A percentile compares a stretch with the other conserved stretches of the same genome.
Conservation (phyloP, 2,797 vertebrate species). For the Poeciliopsis turneri region DNA sequence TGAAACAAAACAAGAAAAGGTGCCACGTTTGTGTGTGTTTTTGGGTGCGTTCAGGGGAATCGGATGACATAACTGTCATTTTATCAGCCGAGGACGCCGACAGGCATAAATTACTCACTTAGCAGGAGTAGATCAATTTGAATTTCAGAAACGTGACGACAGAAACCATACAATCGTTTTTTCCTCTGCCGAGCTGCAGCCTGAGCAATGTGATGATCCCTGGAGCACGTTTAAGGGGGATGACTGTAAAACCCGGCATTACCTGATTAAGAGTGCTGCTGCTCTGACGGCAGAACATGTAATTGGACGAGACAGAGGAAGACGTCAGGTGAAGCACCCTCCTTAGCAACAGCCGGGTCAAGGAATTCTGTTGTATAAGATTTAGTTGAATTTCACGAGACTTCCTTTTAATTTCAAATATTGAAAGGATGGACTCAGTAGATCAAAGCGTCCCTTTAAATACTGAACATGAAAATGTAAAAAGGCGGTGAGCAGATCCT, state of each 20-base stretch:
- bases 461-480: neutral
- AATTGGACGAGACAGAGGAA: slow-evolving; percentile 75
- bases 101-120: slow-evolving; percentile 29
- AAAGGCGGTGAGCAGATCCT: neutral
- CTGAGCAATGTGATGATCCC: slow-evolving; percentile 48
- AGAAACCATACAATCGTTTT: slow-evolving; percentile 3
- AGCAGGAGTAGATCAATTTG: neutral
- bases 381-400: slow-evolving; percentile 8
- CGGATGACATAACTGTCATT: slow-evolving; percentile 70
- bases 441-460: neutral
- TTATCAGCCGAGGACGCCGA: slow-evolving; percentile 60
- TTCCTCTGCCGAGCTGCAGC: slow-evolving; percentile 27
- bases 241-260: slow-evolving; percentile 70
- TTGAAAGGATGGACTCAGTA: neutral
- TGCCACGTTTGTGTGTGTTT: slow-evolving; percentile 41
- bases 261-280: slow-evolving; percentile 73
- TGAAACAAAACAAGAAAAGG: slow-evolving; percentile 52
- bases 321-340: slow-evolving; percentile 48
- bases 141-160: slow-evolving; percentile 4
- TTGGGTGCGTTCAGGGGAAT: slow-evolving; percentile 35
- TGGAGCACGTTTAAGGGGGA: slow-evolving; percentile 47
- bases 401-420: neutral
- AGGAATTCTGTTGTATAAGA: neutral
- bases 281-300: slow-evolving; percentile 66
- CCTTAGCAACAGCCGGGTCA: slow-evolving; percentile 20